Evolutionary conservation across 2,113 vertebrate genomes (phyloP).

Genomic region (Oreotrochilus melanogaster): DNA sequence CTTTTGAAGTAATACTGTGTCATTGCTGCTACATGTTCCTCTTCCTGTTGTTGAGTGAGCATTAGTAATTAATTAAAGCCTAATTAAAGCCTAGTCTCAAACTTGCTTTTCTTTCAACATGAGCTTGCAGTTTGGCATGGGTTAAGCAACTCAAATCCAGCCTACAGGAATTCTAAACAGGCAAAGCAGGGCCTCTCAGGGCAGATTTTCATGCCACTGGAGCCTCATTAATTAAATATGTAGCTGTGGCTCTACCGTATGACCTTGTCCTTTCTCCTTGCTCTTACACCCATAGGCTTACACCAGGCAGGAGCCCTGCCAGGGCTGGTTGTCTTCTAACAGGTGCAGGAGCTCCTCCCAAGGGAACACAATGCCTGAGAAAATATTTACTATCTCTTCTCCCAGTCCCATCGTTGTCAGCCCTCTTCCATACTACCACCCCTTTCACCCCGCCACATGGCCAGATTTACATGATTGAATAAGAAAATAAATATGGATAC

Average conservation of each 20-base stretch:
- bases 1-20: not conserved
- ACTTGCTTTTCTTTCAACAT: not conserved
- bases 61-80: not conserved
- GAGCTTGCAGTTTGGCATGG: not conserved
- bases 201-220: not conserved
- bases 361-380: not conserved
- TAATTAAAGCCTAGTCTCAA: not conserved
- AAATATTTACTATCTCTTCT: not conserved
- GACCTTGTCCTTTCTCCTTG: not conserved
- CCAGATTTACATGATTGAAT: not conserved
- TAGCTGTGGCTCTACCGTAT: not conserved
- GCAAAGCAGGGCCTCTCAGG: not conserved
- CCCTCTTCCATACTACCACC: not conserved
- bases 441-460: not conserved
- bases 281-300: not conserved
- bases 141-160: not conserved
- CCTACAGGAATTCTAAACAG: not conserved
- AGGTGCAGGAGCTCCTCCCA: not conserved
- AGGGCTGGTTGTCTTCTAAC: not conserved
- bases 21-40: not conserved
- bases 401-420: not conserved
- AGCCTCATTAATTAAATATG: not conserved
- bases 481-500: conserved; percentile 58
- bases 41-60: not conserved
- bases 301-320: not conserved